Evolutionary conservation across 2,113 vertebrate species (phyloP).

Genomic region (Corynorhinus townsendii): DNA sequence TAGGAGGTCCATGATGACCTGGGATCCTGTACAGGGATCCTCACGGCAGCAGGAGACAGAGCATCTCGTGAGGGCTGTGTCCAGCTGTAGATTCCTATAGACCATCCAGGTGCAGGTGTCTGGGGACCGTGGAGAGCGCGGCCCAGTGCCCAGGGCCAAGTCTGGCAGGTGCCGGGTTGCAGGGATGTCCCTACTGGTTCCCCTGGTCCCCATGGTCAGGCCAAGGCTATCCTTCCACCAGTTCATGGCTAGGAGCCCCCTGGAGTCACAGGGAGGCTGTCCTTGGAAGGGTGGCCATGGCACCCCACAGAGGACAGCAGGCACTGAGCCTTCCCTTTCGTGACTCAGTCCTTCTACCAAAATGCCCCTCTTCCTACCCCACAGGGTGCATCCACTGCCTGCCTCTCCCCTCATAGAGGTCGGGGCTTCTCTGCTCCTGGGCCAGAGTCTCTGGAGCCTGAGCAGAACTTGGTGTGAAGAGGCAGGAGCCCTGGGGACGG

Average conservation of each 20-base stretch:
- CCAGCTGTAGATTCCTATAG: too few species aligned
- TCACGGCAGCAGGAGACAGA: too few species aligned
- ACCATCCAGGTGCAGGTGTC: background rate
- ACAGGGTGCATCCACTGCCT: fast-evolving
- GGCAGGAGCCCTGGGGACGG: background rate
- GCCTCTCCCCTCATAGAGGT: fast-evolving
- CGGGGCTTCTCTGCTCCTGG: fast-evolving
- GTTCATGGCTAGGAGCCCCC: background rate
- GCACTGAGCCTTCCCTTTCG: background rate
- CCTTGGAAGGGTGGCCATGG: background rate
- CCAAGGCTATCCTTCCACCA: background rate
- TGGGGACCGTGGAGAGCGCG: background rate
- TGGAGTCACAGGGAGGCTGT: background rate
- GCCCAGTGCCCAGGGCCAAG: fast-evolving
- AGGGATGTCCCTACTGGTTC: background rate
- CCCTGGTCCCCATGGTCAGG: background rate
- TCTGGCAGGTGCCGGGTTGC: background rate
- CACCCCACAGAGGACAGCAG: fast-evolving
- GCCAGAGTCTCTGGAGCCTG: background rate
- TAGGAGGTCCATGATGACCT: background rate
- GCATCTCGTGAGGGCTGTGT: fast-evolving
- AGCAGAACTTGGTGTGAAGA: background rate
- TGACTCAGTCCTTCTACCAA: background rate
- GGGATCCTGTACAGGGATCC: background rate
- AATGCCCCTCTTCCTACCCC: background rate